phyloP scores from a whole-genome alignment of 2,888 invertebrate species.

The Zootermopsis nevadensis region DNA sequence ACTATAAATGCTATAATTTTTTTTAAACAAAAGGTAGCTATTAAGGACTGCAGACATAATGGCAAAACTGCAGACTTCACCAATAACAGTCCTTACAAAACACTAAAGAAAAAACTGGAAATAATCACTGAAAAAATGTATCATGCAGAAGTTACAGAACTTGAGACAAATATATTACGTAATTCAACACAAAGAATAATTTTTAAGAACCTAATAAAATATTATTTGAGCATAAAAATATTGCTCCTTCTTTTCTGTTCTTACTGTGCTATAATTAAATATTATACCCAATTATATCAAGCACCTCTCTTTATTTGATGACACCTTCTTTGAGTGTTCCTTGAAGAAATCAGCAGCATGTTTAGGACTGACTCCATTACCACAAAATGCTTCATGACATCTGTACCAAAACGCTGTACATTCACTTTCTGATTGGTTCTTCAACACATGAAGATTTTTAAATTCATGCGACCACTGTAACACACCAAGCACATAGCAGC shows the following conservation, averaged over 20 bases:
- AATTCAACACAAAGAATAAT: too few species aligned
- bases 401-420: conserved; percentile 66
- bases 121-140: too few species aligned
- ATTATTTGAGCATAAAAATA: too few species aligned
- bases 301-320: conserved; percentile 59
- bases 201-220: too few species aligned
- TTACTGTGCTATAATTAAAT: too few species aligned
- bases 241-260: too few species aligned
- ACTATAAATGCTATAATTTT: not conserved
- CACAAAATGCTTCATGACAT: conserved; percentile 72
- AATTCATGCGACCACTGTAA: conserved; percentile 23
- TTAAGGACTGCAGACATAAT: not conserved
- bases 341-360: conserved; percentile 74
- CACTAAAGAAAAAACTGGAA: too few species aligned
- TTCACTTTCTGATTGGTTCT: not conserved
- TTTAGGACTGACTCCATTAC: conserved; percentile 71
- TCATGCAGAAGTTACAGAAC: too few species aligned
- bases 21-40: not conserved
- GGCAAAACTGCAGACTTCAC: too few species aligned
- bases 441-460: conserved; percentile 64
- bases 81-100: too few species aligned
- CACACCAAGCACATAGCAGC: conserved; percentile 56
- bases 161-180: too few species aligned
- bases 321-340: conserved; percentile 67
- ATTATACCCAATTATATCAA: not conserved